Conservation (phyloP, 2,113 vertebrate genomes). For the Aphyosemion australe region DNA sequence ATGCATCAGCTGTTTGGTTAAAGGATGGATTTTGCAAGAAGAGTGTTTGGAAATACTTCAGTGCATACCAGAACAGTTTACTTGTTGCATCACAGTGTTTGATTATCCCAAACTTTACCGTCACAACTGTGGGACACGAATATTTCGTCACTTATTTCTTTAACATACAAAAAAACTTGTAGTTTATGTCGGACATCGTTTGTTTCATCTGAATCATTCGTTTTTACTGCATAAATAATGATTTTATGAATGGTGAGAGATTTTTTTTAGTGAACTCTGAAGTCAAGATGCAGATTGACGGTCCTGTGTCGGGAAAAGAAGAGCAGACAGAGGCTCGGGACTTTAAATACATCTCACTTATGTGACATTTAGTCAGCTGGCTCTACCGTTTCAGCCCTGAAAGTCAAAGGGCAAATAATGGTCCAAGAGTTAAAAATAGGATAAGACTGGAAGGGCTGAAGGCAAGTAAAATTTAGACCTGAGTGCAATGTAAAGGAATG, state of each 20-base stretch:
- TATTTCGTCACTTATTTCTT: no score
- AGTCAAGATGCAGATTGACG: slow-evolving; percentile 11
- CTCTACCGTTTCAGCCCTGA: slow-evolving; percentile 84
- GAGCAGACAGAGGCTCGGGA: slow-evolving; percentile 32
- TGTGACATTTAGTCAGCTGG: slow-evolving; percentile 82
- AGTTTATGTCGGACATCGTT: no score
- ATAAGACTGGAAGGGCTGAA: slow-evolving; percentile 77
- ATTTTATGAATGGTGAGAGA: neutral
- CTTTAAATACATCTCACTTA: slow-evolving; percentile 75
- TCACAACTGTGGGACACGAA: neutral
- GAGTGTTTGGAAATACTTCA: slow-evolving; percentile 47
- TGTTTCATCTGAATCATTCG: no score
- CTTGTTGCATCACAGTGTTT: slow-evolving; percentile 68
- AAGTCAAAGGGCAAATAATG: slow-evolving; percentile 81
- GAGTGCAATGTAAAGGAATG: slow-evolving; percentile 63
- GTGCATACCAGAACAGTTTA: slow-evolving; percentile 48
- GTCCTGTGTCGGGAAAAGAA: slow-evolving; percentile 39
- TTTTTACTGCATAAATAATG: neutral
- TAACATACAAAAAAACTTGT: no score
- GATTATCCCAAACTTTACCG: slow-evolving; percentile 62
- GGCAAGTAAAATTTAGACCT: slow-evolving; percentile 71
- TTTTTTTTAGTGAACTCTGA: neutral
- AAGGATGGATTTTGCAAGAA: neutral
- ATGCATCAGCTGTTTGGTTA: neutral
- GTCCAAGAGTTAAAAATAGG: slow-evolving; percentile 82